Evolutionary conservation across 2,113 vertebrate genomes (phyloP).

Genomic region (Phyllopteryx taeniolatus): DNA sequence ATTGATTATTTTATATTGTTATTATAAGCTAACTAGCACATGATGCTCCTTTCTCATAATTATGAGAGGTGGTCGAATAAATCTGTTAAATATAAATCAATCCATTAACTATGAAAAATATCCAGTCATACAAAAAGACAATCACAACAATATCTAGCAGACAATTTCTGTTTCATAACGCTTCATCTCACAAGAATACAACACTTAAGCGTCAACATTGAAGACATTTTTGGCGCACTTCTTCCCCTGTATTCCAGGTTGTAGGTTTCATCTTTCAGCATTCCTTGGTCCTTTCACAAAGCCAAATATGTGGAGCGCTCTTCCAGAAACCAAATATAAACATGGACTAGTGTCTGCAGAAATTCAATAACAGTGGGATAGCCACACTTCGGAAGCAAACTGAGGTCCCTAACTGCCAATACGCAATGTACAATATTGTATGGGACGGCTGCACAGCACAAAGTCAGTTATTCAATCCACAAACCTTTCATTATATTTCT

Average conservation of each 20-base stretch:
- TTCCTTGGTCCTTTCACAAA: conserved; percentile 18
- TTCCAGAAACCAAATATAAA: conserved; percentile 15
- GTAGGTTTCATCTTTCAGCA: conserved; percentile 30
- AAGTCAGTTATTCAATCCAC: background rate
- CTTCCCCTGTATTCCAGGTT: conserved; percentile 18
- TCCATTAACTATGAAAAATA: background rate
- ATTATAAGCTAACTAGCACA: conserved; percentile 12
- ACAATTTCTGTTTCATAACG: background rate
- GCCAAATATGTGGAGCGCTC: conserved; percentile 11
- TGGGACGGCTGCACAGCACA: background rate
- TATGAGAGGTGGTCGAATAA: background rate
- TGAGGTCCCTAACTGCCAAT: background rate
- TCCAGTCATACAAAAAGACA: background rate
- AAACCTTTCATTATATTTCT: background rate
- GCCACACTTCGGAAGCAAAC: background rate
- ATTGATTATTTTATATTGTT: too few relatives aligned
- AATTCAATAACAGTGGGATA: conserved; percentile 1
- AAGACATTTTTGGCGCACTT: conserved; percentile 11
- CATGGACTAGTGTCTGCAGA: background rate
- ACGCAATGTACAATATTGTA: background rate
- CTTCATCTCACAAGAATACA: background rate
- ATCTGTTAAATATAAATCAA: background rate
- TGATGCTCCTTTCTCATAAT: background rate
- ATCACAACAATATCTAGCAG: background rate
- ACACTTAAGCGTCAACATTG: background rate